Conservation (phyloP, 2,113 vertebrate genomes). For the Malurus alboscapulatus region DNA sequence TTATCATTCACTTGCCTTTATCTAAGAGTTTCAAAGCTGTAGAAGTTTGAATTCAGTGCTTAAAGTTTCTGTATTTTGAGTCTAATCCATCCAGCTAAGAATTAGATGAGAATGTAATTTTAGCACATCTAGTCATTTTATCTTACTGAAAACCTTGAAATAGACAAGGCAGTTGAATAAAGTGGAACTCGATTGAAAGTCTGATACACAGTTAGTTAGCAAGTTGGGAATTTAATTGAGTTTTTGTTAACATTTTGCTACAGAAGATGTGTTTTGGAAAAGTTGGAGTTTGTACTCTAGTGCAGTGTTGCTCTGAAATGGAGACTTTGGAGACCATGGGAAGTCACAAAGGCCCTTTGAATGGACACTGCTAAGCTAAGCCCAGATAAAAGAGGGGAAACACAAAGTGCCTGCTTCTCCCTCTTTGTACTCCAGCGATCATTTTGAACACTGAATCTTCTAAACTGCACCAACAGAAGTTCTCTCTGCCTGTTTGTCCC, state of each 20-base stretch:
- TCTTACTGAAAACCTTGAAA: slow-evolving; percentile 10
- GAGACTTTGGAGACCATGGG: background rate
- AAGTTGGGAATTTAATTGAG: slow-evolving; percentile 30
- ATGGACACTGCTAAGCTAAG: background rate
- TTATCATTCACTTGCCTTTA: slow-evolving; percentile 27
- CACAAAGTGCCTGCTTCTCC: background rate
- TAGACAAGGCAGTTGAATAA: background rate
- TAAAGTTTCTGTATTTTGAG: slow-evolving; percentile 10
- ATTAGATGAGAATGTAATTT: slow-evolving; percentile 33
- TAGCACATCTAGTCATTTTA: background rate
- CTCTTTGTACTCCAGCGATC: background rate
- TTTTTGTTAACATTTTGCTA: background rate
- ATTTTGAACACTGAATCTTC: background rate
- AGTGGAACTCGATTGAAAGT: background rate
- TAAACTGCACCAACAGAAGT: background rate
- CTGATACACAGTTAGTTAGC: background rate
- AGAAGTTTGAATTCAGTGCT: slow-evolving; percentile 14
- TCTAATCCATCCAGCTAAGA: background rate
- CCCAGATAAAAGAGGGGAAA: background rate
- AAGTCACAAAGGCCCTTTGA: background rate
- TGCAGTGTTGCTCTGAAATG: background rate
- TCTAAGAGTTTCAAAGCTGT: slow-evolving; percentile 10
- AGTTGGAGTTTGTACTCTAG: background rate
- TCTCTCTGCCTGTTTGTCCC: background rate
- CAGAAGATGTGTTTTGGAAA: background rate